A percentile compares a stretch with the other conserved stretches of the same genome.
Conservation (phyloP, 2,797 vertebrate species). For the Oophaga sylvatica region DNA sequence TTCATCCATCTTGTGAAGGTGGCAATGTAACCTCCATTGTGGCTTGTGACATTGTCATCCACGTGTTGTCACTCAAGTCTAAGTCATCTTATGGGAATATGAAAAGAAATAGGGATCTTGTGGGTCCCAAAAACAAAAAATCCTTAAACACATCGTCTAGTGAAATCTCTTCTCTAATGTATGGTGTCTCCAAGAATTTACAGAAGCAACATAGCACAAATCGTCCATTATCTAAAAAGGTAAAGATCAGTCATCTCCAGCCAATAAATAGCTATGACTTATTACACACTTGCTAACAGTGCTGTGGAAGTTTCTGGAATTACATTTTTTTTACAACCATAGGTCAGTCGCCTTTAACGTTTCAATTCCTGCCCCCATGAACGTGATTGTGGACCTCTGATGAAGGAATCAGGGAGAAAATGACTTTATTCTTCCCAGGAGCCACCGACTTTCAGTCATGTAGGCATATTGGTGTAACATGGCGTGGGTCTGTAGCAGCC, state of each 20-base stretch:
- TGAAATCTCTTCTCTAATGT: background rate
- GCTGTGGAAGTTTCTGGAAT: background rate
- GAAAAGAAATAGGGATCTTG: background rate
- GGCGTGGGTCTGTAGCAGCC: too few species aligned
- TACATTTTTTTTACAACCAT: too few species aligned
- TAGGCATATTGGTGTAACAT: too few species aligned
- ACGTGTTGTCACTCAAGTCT: background rate
- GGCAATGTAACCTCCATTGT: constrained; percentile 23
- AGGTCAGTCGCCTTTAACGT: too few species aligned
- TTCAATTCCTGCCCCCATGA: too few species aligned
- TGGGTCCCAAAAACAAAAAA: background rate
- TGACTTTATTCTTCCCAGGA: too few species aligned
- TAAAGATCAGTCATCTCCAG: background rate
- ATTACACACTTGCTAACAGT: background rate
- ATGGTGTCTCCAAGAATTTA: background rate
- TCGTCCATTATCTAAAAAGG: background rate
- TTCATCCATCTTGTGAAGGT: constrained; percentile 23
- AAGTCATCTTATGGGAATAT: constrained; percentile 15
- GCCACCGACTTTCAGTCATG: too few species aligned
- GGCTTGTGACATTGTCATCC: constrained; percentile 12
- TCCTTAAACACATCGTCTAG: background rate
- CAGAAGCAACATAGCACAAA: background rate
- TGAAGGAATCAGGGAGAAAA: too few species aligned
- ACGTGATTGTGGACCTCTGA: too few species aligned
- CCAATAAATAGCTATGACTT: background rate